Evolutionary conservation across 2,113 vertebrate genomes (phyloP).

Genomic region (Platysteira castanea): DNA sequence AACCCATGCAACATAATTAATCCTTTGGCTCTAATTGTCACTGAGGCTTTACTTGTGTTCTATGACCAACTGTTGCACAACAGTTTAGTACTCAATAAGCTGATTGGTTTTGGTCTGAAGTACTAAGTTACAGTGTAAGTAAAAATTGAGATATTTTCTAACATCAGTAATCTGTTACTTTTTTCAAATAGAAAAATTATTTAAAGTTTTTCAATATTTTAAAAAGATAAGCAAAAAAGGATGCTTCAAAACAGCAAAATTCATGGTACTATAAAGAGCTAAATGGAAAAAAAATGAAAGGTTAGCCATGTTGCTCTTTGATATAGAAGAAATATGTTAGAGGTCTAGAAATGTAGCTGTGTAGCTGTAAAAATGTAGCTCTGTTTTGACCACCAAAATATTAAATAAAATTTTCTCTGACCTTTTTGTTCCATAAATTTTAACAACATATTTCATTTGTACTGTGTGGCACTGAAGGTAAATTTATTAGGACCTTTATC

Average conservation of each 20-base stretch:
- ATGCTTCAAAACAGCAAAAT: neutral
- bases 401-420: neutral
- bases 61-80: neutral
- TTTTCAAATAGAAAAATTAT: neutral
- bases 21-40: accelerated
- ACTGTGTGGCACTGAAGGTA: neutral
- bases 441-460: neutral
- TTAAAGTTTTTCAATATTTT: neutral
- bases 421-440: neutral
- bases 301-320: neutral
- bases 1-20: neutral
- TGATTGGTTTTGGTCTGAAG: neutral
- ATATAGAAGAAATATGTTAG: neutral
- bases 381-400: neutral
- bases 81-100: neutral
- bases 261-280: neutral
- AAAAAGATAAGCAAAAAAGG: neutral
- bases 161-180: neutral
- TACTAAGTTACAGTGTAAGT: neutral
- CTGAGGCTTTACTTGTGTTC: neutral
- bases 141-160: neutral
- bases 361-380: neutral
- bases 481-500: neutral
- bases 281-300: neutral
- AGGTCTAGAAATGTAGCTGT: neutral